Conservation (phyloP, 2,888 invertebrate genomes). For the Sinelater perroti region DNA sequence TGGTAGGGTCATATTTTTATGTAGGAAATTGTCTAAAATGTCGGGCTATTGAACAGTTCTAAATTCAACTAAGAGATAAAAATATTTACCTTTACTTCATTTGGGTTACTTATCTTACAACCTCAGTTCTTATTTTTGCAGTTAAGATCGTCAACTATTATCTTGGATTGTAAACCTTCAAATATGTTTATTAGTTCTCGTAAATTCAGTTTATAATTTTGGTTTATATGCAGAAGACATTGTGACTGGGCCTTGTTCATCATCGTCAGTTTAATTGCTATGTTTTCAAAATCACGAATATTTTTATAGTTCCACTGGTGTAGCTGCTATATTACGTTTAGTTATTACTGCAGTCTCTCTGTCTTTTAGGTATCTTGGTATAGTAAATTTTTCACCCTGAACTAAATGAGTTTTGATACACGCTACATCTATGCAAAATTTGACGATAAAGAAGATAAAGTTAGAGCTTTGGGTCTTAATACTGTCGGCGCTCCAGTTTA, state of each 20-base stretch:
- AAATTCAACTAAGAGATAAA: not conserved
- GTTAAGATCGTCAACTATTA: not conserved
- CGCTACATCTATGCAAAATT: not conserved
- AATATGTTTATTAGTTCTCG: conserved; percentile 3
- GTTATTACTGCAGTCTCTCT: not conserved
- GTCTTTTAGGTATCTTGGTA: not conserved
- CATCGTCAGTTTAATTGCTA: conserved; percentile 2
- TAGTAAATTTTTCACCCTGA: not conserved
- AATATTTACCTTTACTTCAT: not conserved
- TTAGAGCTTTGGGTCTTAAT: conserved; percentile 1
- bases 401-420: not conserved
- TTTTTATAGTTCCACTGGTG: not conserved
- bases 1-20: not conserved
- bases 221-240: not conserved
- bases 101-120: not conserved
- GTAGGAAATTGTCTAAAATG: not conserved
- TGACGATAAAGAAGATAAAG: too few species aligned
- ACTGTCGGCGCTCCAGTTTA: not conserved
- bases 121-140: not conserved
- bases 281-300: not conserved
- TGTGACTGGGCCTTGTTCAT: not conserved
- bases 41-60: not conserved
- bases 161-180: not conserved
- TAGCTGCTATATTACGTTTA: not conserved
- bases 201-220: not conserved